Conservation (phyloP, 2,113 vertebrate species). For the Ciconia stormi region DNA sequence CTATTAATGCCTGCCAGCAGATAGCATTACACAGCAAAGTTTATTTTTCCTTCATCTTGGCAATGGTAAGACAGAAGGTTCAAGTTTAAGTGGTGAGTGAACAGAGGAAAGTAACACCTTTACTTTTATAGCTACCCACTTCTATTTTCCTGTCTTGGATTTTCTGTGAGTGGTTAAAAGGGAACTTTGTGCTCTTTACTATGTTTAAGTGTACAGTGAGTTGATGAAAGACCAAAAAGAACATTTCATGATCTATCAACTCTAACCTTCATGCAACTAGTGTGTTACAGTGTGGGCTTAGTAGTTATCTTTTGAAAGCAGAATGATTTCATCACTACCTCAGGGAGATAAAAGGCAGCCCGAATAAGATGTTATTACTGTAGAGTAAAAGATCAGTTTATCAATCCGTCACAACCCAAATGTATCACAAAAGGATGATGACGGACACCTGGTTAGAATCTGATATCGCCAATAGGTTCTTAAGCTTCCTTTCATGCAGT, state of each 20-base stretch:
- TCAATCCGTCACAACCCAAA: background rate
- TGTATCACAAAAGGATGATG: background rate
- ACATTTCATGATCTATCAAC: background rate
- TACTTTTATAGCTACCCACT: background rate
- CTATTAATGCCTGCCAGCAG: background rate
- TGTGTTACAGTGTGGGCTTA: background rate
- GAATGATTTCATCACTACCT: background rate
- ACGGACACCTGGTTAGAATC: background rate
- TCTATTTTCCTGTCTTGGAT: background rate
- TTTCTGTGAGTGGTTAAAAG: background rate
- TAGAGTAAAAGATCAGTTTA: background rate
- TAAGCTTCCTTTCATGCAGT: background rate
- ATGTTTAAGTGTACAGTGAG: background rate
- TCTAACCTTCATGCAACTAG: background rate
- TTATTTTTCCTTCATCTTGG: conserved; percentile 18
- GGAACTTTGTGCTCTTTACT: background rate
- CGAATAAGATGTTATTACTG: background rate
- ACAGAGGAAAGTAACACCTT: background rate
- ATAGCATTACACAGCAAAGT: background rate
- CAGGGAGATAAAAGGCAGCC: background rate
- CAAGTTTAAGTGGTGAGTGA: background rate
- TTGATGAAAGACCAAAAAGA: background rate
- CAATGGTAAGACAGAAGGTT: background rate
- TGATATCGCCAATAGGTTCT: background rate
- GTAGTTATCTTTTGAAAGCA: background rate